Base-by-base conservation (phyloP, 2,888 invertebrate species). In the Orchestes rusci region DNA sequence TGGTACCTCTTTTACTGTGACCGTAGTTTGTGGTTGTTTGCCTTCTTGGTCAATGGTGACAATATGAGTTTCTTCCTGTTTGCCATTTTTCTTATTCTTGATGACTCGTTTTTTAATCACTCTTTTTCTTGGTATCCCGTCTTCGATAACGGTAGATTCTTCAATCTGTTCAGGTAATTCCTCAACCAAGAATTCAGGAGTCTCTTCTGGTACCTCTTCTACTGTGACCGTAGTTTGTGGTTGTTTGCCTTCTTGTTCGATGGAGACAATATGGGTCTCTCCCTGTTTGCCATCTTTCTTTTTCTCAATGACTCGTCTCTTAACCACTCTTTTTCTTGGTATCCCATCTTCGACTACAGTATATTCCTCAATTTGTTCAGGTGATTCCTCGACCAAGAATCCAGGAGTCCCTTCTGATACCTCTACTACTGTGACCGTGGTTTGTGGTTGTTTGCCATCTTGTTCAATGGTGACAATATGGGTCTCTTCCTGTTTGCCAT, bases 41-140 rank as follows among this genome's bases (percentile, higher is more conserved):
- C 45, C 45, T 43, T 55, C 54, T 36, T 64, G 50, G 56, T 70
- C 63, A 10, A 68, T 59, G 4, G 72, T 72, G 1, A 68, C 62
- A 10, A 69, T 70, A 54, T 69, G 70, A 1, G 73, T 70, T 7
- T 68, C 61, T 50, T 71, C 72, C 48, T 68, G 59, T 35, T 70
- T 70, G 0, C 58, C 58, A 1, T 70, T 73, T 39, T 65, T 68
- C 43, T 61, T 65, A 39, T 70, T 70, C 52, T 69, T 75, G 1
- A 72, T 67, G 2, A 67, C 64, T 1, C 71, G 70, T 46, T 68
- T 73, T 2, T 69, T 72, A 0, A 64, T 65, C 2, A 61, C 52
- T 37, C 54, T 48, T 16, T 52, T 55, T 41, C 42, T 52, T 10
- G 34, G 40, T 19, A 47, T 39, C 12, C 50, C 48, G n/a, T 53